Evolutionary conservation across 2,888 invertebrate species (phyloP), one percentile per base, ranked within the genome.

Genomic region (Tethea ocularis): DNA sequence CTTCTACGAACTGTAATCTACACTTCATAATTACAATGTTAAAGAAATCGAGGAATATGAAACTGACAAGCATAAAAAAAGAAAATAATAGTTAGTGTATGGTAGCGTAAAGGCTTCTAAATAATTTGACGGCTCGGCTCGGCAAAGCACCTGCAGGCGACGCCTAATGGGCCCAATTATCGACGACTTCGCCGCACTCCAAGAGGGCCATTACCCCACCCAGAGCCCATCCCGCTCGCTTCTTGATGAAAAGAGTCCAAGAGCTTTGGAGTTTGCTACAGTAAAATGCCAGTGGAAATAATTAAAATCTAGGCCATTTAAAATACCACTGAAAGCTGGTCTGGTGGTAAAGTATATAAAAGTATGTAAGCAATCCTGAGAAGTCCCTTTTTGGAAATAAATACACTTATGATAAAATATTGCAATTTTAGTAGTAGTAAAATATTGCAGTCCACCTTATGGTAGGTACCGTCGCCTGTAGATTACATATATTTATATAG

Each of bases 161-260:
- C 80, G 77, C 69, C 81, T 90, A 89, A 90, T 90, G 86, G 88
- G 77, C 67, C 80, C 87, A 89, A 90, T 91, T 91, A 91, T 87
- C 83, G 85, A 77, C 76, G 80, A 81, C 75, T 80, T 80, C 74
- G 80, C 79, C 80, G 73, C 80, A 77, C 81, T 71, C 77, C 72
- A 76, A 85, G 83, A 70, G 82, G 75, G 78, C 84, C 82, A 88
- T 89, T 88, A 88, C 80, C 82, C 77, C 80, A 71, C 77, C 77
- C 77, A 64, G 68, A 15, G 11, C 54, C 29, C 63, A 65, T n/a
- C 69, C 68, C 71, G 67, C 67, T 72, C 62, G 68, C 70, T 72
- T 67, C 73, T 79, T 78, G 76, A 68, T 77, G 74, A 76, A 83
- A 82, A 81, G 78, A 76, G 75, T 71, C 68, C 56, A 62, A 20